phyloP scores from a whole-genome alignment of 2,888 invertebrate genomes.

The Polylopha cassiicola region DNA sequence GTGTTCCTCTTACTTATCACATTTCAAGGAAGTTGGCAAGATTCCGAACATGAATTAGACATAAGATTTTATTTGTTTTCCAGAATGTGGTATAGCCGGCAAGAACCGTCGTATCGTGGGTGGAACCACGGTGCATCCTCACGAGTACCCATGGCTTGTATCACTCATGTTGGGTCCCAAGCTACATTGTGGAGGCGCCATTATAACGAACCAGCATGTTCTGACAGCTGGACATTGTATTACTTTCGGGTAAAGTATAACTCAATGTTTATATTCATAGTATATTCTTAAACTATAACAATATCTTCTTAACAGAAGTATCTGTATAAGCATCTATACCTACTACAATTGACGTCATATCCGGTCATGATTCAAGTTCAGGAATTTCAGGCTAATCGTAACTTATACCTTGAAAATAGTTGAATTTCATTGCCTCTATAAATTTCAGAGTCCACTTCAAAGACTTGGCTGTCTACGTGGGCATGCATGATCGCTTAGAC shows the following conservation, averaged over 20 bases:
- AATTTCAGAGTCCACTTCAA: conserved; percentile 52
- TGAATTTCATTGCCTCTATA: neutral
- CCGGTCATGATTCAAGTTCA: too few relatives aligned
- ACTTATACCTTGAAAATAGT: too few relatives aligned
- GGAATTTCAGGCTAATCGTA: too few relatives aligned
- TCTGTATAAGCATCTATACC: too few relatives aligned
- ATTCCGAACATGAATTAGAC: too few relatives aligned
- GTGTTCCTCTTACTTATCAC: too few relatives aligned
- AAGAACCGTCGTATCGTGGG: conserved; percentile 74
- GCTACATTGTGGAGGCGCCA: conserved; percentile 76
- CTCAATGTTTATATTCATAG: neutral
- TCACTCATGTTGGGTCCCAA: conserved; percentile 65
- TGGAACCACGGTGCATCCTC: conserved; percentile 65
- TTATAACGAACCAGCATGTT: conserved; percentile 74
- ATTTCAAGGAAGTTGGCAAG: too few relatives aligned
- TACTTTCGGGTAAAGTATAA: conserved; percentile 65
- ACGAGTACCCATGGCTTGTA: conserved; percentile 76
- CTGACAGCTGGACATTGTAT: conserved; percentile 79
- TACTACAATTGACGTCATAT: too few relatives aligned
- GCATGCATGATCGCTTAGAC: conserved; percentile 71
- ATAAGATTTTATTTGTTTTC: conserved; percentile 7
- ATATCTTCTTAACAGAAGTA: neutral
- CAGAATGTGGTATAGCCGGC: conserved; percentile 63
- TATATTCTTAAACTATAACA: neutral
- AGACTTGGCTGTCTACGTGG: conserved; percentile 63